Base-by-base conservation (phyloP, 2,888 invertebrate genomes). In the Quadroppia sp. region DNA sequence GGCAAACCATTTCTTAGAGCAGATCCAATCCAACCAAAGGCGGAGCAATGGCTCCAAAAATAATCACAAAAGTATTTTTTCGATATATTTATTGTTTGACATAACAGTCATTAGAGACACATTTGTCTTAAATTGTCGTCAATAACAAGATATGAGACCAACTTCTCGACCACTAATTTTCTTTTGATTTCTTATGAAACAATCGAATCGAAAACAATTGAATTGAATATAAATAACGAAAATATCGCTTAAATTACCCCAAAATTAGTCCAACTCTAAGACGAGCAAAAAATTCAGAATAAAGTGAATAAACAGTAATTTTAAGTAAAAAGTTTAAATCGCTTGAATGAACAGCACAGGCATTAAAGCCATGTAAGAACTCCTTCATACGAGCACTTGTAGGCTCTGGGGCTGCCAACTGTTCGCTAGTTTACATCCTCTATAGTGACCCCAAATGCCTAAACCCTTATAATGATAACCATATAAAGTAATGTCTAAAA, bases 371-470 rank as follows among this genome's bases (percentile, higher is more conserved):
- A 59, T 30, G 4, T 25, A 59, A 59, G 7, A 61, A 9, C 61
- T 32, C 61, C 28, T 28, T 13, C 20, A 40, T 3, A 2, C 11
- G 28, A 61, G 28, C n/a, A 17, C 36, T 32, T 1, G 30, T 64
- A 13, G 20, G 59, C 59, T 59, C 59, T 59, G 15, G 59, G n/a
- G 59, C 59, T 64, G 20, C 64, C 64, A 64, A 64, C 64, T 64
- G 64, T 36, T 28, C 20, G 28, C 28, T 1, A 30, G 17, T 25
- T 53, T 25, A 53, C 53, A 53, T 53, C 20, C 53, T 53, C 23
- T 53, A 53, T 53, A 53, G 25, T 53, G 53, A 53, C 53, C 53
- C 53, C 20, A 53, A 53, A 53, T 53, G 45, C 17, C 45, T 45
- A 45, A 50, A 25, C 28, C 17, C 53, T 28, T 3, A 53, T 4